Base-by-base conservation (phyloP, 2,113 vertebrate genomes). In the Dunckerocampus dactyliophorus region DNA sequence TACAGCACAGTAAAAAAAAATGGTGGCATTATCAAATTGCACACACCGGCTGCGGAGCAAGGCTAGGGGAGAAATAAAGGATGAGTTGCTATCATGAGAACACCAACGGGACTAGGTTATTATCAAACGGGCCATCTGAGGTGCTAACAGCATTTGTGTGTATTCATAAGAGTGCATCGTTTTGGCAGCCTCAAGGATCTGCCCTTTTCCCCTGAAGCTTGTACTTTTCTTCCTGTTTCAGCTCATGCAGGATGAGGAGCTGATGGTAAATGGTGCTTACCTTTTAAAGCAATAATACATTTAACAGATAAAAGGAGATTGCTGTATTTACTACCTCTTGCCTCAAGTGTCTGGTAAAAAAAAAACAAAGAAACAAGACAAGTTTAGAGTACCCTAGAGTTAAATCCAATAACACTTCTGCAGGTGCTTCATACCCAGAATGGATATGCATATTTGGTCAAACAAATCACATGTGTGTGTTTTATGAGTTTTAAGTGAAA, bases 21-120 rank as follows among this genome's bases (percentile, higher is more conserved):
- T 13, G 39, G 46, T 60, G 66, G n/a, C 47, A 50, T 63, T 65
- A 70, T 74, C 22, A 68, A 76, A 56, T 49, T 58, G 48, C 56
- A 68, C 63, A 58, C 69, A 47, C 47, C 19, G 51, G n/a, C 66
- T 67, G 31, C 51, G 51, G 51, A 67, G 58, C 50, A 24, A 22
- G 20, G n/a, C 39, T 45, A 2, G 47, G 37, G 31, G 20, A 55
- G 15, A 48, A 39, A 69, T 64, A 71, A 65, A 59, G 28, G 64
- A 62, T 34, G 24, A 55, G 67, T 59, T 24, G 56, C 68, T 71
- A 66, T 79, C 66, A 65, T 48, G 22, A 67, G 59, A 74, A 66
- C 43, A 74, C 62, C 67, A 62, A 58, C 59, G 61, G 37, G 31
- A 22, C 46, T 13, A 12, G 47, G 19, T 24, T 65, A 63, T 57